Evolutionary conservation across 2,797 vertebrate genomes (phyloP).

Genomic region (Vespertilio murinus): DNA sequence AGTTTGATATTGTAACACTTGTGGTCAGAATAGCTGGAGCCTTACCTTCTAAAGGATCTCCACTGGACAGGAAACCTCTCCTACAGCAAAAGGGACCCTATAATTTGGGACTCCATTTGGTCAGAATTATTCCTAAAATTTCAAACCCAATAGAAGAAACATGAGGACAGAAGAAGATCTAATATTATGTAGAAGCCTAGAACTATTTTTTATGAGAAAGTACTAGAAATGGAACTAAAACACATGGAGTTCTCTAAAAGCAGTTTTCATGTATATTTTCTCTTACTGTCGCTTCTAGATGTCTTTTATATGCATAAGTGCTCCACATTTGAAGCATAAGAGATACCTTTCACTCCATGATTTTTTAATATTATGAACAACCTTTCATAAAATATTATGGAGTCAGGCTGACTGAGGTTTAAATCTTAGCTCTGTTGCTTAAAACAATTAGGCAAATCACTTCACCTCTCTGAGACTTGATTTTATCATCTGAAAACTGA

Average conservation of each 20-base stretch:
- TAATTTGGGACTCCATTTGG: neutral
- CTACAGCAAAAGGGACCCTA: neutral
- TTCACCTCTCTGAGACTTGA: constrained; percentile 49
- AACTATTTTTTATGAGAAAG: neutral
- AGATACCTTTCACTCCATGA: neutral
- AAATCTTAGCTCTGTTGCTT: constrained; percentile 20
- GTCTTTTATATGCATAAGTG: neutral
- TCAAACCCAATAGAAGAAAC: neutral
- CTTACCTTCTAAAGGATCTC: neutral
- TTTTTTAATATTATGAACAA: neutral
- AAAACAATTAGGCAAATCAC: constrained; percentile 63
- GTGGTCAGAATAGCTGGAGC: neutral
- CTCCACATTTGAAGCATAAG: neutral
- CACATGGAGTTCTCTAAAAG: neutral
- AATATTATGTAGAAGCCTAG: neutral
- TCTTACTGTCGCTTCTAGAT: neutral
- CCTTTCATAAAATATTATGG: neutral
- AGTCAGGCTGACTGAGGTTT: neutral
- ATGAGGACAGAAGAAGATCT: neutral
- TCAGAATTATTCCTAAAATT: neutral
- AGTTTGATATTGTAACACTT: neutral
- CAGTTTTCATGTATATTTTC: neutral
- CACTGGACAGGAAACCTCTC: neutral
- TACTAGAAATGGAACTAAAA: neutral
- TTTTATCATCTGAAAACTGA: constrained; percentile 67